A percentile compares a stretch with the other conserved stretches of the same genome.
Evolutionary conservation across 2,888 invertebrate genomes (phyloP).

Genomic region (Cerastis rubricosa): DNA sequence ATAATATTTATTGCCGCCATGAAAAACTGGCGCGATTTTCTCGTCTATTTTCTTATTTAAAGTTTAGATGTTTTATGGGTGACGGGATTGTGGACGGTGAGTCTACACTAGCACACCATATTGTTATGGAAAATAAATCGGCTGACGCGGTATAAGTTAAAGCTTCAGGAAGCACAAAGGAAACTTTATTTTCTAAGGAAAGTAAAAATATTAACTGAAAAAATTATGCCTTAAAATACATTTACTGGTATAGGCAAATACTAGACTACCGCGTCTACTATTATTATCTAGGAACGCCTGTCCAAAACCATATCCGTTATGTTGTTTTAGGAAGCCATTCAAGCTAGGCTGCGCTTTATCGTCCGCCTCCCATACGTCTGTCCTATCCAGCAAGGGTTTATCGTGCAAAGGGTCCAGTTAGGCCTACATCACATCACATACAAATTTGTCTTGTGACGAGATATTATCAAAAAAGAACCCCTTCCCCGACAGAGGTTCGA

Average conservation of each 20-base stretch:
- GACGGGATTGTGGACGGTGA: constrained; percentile 54
- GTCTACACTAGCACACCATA: constrained; percentile 45
- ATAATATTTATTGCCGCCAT: constrained; percentile 86
- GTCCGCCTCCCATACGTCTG: constrained; percentile 55
- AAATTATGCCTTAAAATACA: background rate
- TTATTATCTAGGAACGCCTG: background rate
- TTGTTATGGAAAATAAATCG: constrained; percentile 58
- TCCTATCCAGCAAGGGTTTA: constrained; percentile 71
- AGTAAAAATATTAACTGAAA: background rate
- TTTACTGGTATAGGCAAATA: background rate
- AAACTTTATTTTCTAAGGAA: constrained; percentile 11
- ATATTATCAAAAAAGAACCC: constrained; percentile 85
- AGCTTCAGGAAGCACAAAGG: constrained; percentile 13
- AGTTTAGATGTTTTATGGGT: constrained; percentile 83
- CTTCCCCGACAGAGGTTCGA: constrained; percentile 80
- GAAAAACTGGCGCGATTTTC: constrained; percentile 82
- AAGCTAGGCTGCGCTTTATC: constrained; percentile 32
- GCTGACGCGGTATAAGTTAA: constrained; percentile 17
- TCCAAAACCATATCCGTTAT: background rate
- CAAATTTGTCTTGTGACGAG: constrained; percentile 87
- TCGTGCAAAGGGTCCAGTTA: constrained; percentile 72
- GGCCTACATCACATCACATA: constrained; percentile 81
- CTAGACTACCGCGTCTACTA: background rate
- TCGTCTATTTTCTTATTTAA: constrained; percentile 86
- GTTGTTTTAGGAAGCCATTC: constrained; percentile 9